Base-by-base conservation (phyloP, 2,113 vertebrate genomes). In the Myiozetetes cayanensis region DNA sequence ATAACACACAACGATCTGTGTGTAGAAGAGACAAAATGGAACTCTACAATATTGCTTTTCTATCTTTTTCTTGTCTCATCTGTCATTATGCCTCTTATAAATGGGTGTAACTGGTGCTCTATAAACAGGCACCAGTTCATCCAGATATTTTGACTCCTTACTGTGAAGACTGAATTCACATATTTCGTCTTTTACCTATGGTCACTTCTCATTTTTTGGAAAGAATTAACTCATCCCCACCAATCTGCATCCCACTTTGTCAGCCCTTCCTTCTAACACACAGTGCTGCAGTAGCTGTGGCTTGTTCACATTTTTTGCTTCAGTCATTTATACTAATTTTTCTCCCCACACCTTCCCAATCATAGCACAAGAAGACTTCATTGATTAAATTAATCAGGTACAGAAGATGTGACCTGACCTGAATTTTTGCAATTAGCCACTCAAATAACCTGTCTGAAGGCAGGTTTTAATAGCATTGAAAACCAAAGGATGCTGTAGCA, bases 361-460 rank as follows among this genome's bases (percentile, higher is more conserved):
- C 85, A 77, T 5, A 25, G 49, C 75, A 58, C 47, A 49, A 94
- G 23, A 91, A 53, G 23, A 58, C 53, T 79, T 55, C 35, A 68
- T 56, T 94, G 79, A 87, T 96, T 91, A 94, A 96, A 89, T 85
- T 85, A 94, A 94, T 89, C 62, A 68, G 23, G 41, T 89, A 84
- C 31, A 79, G 63, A 94, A 56, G 33, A 82, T 43, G 18, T 55
- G 84, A 90, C 49, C 19, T 82, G 44, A 84, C 53, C 47, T 67
- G 70, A 63, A 74, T 85, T 89, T 94, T 73, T 91, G 31, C 61
- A 79, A 78, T 86, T 88, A 92, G 47, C 19, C 68, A 22, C 58
- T 88, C 68, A 87, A 91, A 95, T 72, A 85, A 55, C n/a, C 33
- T 37, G 46, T 21, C 44, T 89, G 66, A 91, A 93, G 55, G 35